A percentile compares a stretch with the other conserved stretches of the same genome.
Conservation (phyloP, 1,140 invertebrate species). For the Varroa destructor region DNA sequence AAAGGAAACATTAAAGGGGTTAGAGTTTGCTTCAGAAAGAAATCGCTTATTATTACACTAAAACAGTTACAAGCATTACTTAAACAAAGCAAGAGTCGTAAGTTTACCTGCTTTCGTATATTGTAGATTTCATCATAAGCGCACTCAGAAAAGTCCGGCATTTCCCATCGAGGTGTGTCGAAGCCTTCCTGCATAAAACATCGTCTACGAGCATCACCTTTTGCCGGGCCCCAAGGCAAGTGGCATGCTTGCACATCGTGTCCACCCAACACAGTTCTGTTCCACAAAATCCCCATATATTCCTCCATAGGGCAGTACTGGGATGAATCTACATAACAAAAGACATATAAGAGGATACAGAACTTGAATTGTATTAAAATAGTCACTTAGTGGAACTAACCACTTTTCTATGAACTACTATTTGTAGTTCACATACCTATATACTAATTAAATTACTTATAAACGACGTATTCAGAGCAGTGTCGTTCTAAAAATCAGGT, state of each 20-base stretch:
- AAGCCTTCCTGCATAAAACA: background rate
- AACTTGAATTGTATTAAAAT: no score
- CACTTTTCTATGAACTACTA: no score
- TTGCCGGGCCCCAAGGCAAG: background rate
- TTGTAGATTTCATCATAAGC: conserved; percentile 20
- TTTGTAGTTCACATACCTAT: no score
- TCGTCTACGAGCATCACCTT: background rate
- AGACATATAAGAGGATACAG: no score
- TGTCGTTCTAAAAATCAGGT: no score
- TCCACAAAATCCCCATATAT: background rate
- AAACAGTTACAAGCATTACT: no score
- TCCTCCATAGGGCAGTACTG: conserved; percentile 9
- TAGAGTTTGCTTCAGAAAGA: no score
- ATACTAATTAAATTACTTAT: no score
- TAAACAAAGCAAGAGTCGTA: background rate
- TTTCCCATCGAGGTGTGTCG: background rate
- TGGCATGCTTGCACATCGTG: conserved; percentile 2
- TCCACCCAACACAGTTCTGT: background rate
- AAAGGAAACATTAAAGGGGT: background rate
- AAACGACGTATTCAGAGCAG: no score
- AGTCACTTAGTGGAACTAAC: no score
- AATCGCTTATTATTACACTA: no score
- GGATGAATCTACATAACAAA: background rate
- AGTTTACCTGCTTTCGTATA: conserved; percentile 8
- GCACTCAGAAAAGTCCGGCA: conserved; percentile 14